A percentile compares a stretch with the other conserved stretches of the same genome.
phyloP scores from a whole-genome alignment of 2,797 vertebrate genomes.

The Neostethus bicornis region DNA sequence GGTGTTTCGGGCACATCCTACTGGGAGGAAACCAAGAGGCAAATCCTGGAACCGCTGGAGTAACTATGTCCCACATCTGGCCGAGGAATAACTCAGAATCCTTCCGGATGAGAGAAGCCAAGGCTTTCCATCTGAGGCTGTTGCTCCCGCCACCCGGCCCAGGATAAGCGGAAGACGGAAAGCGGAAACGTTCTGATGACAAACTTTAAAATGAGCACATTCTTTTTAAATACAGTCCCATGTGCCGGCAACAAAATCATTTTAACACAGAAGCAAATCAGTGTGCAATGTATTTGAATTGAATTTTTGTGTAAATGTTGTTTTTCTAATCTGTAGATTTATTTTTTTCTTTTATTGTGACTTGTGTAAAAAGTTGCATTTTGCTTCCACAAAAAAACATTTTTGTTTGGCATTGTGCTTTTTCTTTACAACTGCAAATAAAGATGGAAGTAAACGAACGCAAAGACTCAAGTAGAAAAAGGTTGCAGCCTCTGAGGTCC shows the following conservation, averaged over 20 bases:
- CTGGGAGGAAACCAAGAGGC: no score
- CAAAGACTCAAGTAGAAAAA: background rate
- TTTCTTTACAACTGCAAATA: background rate
- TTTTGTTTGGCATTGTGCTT: background rate
- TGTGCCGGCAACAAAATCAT: background rate
- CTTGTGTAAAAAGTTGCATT: background rate
- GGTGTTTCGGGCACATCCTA: no score
- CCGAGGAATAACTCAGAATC: no score
- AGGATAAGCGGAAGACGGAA: no score
- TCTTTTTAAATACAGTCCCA: background rate
- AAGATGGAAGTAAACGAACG: background rate
- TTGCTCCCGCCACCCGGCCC: no score
- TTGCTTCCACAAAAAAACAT: background rate
- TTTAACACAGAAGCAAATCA: background rate
- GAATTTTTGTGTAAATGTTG: background rate
- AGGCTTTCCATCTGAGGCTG: no score
- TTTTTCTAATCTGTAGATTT: background rate
- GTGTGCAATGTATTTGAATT: background rate
- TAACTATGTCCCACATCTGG: no score
- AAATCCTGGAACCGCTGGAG: no score
- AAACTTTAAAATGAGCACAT: background rate
- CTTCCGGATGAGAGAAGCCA: no score
- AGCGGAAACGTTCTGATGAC: background rate
- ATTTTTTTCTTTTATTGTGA: background rate
- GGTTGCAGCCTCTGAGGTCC: constrained; percentile 3